Base-by-base conservation (phyloP, 2,113 vertebrate species). In the Alethe diademata region DNA sequence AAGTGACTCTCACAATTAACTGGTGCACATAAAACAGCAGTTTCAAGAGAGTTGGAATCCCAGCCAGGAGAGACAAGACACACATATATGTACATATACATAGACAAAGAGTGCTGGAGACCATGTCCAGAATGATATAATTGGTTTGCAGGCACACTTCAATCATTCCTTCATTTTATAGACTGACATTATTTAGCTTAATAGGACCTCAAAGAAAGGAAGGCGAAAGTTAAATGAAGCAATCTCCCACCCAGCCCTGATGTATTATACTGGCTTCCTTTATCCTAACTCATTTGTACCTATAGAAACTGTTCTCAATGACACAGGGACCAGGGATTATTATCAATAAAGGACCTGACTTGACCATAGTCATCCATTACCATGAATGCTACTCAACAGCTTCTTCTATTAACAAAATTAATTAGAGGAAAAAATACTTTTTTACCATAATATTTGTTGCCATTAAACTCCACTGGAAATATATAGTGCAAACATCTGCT, bases 221-320 rank as follows among this genome's bases (percentile, higher is more conserved):
- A 90, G 79, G 57, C 17, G 12, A 88, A 96, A 97, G 96, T 96
- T 96, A 96, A 96, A 96, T 93, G 94, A 97, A 93, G 95, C 67
- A 95, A 96, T 91, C 94, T 95, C 79, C 95, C 86, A 95, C 72
- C 88, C 92, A 90, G 86, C 36, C 69, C 90, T 69, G 72, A 56
- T 72, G 92, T 50, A 95, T 95, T 97, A 86, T 90, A 24, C 61
- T 65, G 67, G 14, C 28, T 92, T 90, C 92, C 90, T 97, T 96
- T 97, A 86, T 96, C 33, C 43, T 2, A 1, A 45, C 18, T 94
- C 69, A 61, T 95, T 96, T 90, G 92, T 94, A 92, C 93, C 90
- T 93, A 92, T 88, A 94, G 92, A 96, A 97, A 96, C 79, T 81
- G 56, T 81, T 92, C 92, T 96, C 93, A 96, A 72, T 92, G 85